A percentile compares a stretch with the other conserved stretches of the same genome.
Evolutionary conservation across 1,140 invertebrate species (phyloP).

Genomic region (Zaprionus lachaisei): DNA sequence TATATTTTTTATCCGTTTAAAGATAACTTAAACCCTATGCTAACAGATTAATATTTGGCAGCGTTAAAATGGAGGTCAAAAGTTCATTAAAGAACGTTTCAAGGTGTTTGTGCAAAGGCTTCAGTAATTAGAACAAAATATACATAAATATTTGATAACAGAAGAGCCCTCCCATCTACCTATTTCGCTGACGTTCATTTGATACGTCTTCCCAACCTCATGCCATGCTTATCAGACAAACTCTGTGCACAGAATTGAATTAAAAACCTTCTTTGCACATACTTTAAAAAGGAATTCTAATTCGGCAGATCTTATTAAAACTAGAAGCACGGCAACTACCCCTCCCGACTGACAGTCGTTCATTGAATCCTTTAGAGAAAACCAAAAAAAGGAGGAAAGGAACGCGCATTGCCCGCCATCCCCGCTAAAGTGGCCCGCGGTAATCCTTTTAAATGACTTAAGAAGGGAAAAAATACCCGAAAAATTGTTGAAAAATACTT

Average conservation of each 20-base stretch:
- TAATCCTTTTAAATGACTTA: conserved; percentile 78
- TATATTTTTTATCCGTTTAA: too few relatives aligned
- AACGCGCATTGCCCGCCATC: not conserved
- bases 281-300: conserved; percentile 40
- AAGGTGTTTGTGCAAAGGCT: not conserved
- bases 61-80: not conserved
- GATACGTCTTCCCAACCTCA: not conserved
- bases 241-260: conserved; percentile 57
- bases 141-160: not conserved
- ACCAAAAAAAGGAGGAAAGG: conserved; percentile 23
- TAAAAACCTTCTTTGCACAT: conserved; percentile 64
- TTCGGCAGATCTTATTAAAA: conserved; percentile 35
- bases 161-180: not conserved
- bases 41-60: not conserved
- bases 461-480: conserved; percentile 50
- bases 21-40: not conserved
- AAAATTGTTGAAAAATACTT: conserved; percentile 73
- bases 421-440: conserved; percentile 22
- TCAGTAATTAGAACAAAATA: not conserved
- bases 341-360: conserved; percentile 15
- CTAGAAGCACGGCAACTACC: conserved; percentile 44
- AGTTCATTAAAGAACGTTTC: not conserved
- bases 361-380: conserved; percentile 62
- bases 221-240: conserved; percentile 43
- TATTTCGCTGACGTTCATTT: not conserved